Evolutionary conservation across 30 jellyfish, hydroid and myxozoan species (phyloP), one percentile per base, ranked within the genome.

Genomic region (Clytia hemisphaerica): DNA sequence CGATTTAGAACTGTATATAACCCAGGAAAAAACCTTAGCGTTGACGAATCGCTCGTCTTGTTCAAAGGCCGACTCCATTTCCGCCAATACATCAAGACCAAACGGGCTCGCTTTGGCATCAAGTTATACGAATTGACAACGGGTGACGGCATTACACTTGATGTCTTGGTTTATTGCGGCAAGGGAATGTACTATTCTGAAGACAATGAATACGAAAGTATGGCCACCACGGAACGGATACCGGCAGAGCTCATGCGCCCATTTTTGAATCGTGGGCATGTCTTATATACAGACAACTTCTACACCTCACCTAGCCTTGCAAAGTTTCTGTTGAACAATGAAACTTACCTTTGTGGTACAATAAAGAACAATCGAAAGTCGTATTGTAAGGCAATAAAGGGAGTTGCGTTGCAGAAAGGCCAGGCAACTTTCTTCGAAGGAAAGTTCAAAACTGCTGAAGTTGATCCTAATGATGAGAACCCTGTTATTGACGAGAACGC

Each of bases 291-390:
- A 30, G 83, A 71, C 4, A 71, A 71, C 42, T 71, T 48, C 32
- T 71, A 71, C 76, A 71, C 78, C 30, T 21, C 35, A 18, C 60
- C 78, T 18, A 32, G 80, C 67, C 73, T 67, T 32, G 67, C 46
- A 19, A 25, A 42, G 24, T 28, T n/a, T 25, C 37, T 53, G 15
- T 35, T 5, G 74, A 33, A 71, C 16, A 49, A 71, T 18, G 46
- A 33, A 71, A 71, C 64, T 35, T 45, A 71, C 64, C 55, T 45
- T 15, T n/a, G 55, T 35, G 83, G 83, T 48, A 71, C 83, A 30
- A 60, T 64, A 6, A 0, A 60, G 18, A 42, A 16, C 12, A 64
- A 71, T 4, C 70, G 83, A 35, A 29, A 64, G 16, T 47, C 60
- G 0, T 71, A 27, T 48, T 36, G 77, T 16, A 35, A 51, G 31